Evolutionary conservation across 2,797 vertebrate species (phyloP), one percentile per base, ranked within the genome.

Genomic region (Botia almorhae): DNA sequence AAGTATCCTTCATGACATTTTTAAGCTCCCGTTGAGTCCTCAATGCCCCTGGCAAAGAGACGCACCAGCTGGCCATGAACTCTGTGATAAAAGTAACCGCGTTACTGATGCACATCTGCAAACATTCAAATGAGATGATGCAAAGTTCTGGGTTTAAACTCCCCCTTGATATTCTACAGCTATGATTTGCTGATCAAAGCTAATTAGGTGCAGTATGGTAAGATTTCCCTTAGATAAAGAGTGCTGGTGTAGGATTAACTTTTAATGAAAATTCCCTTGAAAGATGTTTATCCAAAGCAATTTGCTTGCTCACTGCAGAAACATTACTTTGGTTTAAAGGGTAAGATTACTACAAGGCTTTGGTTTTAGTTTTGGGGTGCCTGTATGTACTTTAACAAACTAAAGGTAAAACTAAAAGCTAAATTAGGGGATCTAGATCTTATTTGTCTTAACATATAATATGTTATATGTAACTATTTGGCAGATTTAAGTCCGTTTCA

Each of bases 1-100:
- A n/a, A n/a, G n/a, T 26, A 68, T 74, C 82, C 82, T 46, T 88
- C 65, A 6, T n/a, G 72, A 80, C 70, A 73, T 75, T 48, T 74
- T 4, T 72, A 73, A 50, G 77, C 7, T 0, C 84, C 79, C 12
- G 84, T 72, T 74, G 76, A 58, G 0, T 93, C 90, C 81, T 95
- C 93, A 0, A 94, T 93, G 61, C 94, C 94, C 53, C 94, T 82
- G 63, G 94, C 93, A n/a, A 93, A 95, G 48, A 95, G 88, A 82
- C 86, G 91, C 10, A 95, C 92, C 84, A 94, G 78, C 90, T 94
- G 94, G 36, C 93, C 90, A 0, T 94, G 93, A 80, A 94, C 77
- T 86, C 93, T 95, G 69, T 68, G 21, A 82, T n/a, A 83, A 53
- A 58, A 12, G 73, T 64, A 60, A 16, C 12, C 13, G 73, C 21